These are phyloP conservation scores for Scaptomyza flava DNA, from an alignment of 2,888 invertebrate species.

Conservation along the genomic window DNA sequence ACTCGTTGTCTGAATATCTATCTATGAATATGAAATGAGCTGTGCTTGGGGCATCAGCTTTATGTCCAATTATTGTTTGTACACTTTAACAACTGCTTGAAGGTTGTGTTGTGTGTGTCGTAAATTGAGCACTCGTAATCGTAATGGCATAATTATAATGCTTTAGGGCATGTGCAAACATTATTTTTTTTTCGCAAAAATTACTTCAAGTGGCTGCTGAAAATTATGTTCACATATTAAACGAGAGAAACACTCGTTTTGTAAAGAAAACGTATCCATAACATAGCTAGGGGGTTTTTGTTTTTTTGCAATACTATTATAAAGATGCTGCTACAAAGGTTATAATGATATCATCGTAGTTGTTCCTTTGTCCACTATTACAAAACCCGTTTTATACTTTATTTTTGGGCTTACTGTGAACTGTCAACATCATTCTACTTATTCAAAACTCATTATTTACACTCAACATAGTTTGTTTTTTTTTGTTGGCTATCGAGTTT, in stretches of 20 bases:
- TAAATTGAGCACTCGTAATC: constrained; percentile 42
- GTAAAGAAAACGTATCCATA: constrained; percentile 19
- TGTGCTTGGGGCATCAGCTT: constrained; percentile 45
- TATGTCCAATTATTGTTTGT: constrained; percentile 72
- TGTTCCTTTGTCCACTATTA: constrained; percentile 29
- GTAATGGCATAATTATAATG: constrained; percentile 66
- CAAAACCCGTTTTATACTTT: constrained; percentile 21
- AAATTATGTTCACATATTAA: constrained; percentile 32
- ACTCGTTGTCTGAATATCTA: constrained; percentile 25
- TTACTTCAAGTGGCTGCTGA: constrained; percentile 53
- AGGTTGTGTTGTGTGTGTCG: constrained; percentile 41
- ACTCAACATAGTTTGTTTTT: constrained; percentile 51
- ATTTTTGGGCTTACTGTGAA: constrained; percentile 34
- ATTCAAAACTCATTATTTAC: constrained; percentile 56
- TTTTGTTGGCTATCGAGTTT: constrained; percentile 61
- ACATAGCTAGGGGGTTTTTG: constrained; percentile 1
- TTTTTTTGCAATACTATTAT: not conserved
- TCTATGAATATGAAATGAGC: constrained; percentile 11
- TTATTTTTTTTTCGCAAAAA: constrained; percentile 35
- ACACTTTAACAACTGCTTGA: constrained; percentile 40
- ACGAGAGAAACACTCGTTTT: not conserved
- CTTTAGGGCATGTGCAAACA: constrained; percentile 47
- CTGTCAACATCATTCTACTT: constrained; percentile 55
- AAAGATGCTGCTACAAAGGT: not conserved
- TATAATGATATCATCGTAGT: constrained; percentile 8